Evolutionary conservation across 2,113 vertebrate species (phyloP).

Genomic region (Aphelocoma coerulescens): DNA sequence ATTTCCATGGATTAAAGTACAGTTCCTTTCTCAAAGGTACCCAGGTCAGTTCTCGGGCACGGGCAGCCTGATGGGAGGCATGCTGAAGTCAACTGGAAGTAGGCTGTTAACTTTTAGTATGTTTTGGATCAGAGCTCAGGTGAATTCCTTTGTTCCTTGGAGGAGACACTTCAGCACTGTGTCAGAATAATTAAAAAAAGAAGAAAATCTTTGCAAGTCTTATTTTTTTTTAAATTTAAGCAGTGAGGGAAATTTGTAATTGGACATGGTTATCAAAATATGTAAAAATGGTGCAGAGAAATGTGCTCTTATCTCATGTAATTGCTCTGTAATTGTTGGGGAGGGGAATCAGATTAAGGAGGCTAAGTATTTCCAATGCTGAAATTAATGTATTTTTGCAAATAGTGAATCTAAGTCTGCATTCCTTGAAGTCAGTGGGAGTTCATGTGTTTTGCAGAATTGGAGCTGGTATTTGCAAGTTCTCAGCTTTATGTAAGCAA

Average conservation of each 20-base stretch:
- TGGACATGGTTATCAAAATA: slow-evolving; percentile 12
- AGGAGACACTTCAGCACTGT: not conserved
- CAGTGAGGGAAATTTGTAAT: not conserved
- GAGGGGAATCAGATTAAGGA: slow-evolving; percentile 29
- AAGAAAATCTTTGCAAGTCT: not conserved
- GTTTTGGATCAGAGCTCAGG: not conserved
- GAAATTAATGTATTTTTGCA: slow-evolving; percentile 5
- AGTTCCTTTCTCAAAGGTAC: not conserved
- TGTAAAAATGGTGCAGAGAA: slow-evolving; percentile 20
- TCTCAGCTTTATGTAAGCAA: not conserved
- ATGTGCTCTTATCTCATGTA: slow-evolving; percentile 24
- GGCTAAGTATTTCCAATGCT: not conserved
- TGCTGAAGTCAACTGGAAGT: not conserved
- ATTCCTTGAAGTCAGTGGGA: not conserved
- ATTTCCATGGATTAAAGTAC: not conserved
- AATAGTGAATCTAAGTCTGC: not conserved
- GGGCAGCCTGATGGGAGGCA: not conserved
- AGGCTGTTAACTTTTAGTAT: not conserved
- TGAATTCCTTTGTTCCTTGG: not conserved
- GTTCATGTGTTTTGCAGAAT: not conserved
- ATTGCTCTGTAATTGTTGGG: slow-evolving; percentile 42
- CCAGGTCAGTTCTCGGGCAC: not conserved
- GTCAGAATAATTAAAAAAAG: not conserved
- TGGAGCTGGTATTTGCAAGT: not conserved
- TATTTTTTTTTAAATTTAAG: not conserved